These are phyloP conservation scores for Drosophila mojavensis DNA, from an alignment of 1,140 invertebrate species.

Conservation along the genomic window DNA sequence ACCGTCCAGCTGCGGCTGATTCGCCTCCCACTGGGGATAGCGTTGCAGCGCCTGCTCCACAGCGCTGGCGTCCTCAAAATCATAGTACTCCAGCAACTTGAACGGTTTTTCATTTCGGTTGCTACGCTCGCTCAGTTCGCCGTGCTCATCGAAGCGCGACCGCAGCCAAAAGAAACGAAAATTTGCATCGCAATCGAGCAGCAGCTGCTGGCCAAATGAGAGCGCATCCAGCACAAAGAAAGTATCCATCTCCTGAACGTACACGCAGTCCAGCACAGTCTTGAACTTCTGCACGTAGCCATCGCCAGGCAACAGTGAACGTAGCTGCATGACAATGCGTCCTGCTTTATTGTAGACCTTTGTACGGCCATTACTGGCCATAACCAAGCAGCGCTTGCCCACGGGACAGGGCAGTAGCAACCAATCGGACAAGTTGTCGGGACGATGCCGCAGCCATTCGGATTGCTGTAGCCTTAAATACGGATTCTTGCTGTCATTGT, in stretches of 20 bases:
- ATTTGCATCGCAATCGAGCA: conserved; percentile 91
- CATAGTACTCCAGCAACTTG: conserved; percentile 50
- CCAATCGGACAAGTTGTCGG: conserved; percentile 91
- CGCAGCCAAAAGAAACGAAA: conserved; percentile 77
- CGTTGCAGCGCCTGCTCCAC: conserved; percentile 54
- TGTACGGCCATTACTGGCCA: conserved; percentile 90
- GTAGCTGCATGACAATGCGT: conserved; percentile 86
- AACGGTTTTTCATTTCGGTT: conserved; percentile 61
- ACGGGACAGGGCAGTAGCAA: conserved; percentile 92
- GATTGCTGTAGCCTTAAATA: conserved; percentile 85
- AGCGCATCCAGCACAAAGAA: conserved; percentile 93
- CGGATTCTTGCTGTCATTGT: conserved; percentile 23
- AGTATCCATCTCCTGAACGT: conserved; percentile 86
- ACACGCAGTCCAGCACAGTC: conserved; percentile 92
- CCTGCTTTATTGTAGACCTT: conserved; percentile 90
- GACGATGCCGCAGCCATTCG: conserved; percentile 95
- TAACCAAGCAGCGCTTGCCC: conserved; percentile 90
- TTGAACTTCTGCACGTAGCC: conserved; percentile 85
- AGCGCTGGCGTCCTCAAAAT: conserved; percentile 59
- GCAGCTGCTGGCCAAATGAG: conserved; percentile 90
- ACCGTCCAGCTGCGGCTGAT: conserved; percentile 88
- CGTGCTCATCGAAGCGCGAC: conserved; percentile 62
- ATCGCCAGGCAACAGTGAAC: conserved; percentile 90
- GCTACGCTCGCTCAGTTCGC: conserved; percentile 28
- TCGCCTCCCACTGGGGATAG: conserved; percentile 67